phyloP scores from a whole-genome alignment of 2,888 invertebrate genomes.

The Dicyrtoma fusca region DNA sequence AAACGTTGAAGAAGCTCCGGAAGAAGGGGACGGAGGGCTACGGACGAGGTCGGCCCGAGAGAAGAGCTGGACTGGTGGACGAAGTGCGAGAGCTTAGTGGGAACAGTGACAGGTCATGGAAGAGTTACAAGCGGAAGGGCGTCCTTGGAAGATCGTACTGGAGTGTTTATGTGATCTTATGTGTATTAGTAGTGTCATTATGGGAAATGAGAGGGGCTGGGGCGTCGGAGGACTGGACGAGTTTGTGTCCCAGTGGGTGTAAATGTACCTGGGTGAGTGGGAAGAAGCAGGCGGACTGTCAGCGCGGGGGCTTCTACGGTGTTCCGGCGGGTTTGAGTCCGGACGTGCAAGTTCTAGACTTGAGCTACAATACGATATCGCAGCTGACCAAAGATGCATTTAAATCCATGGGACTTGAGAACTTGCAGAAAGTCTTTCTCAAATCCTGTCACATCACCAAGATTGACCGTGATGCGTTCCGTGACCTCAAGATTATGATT shows the following conservation, averaged over 20 bases:
- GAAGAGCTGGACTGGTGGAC: not conserved
- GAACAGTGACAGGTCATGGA: conserved; percentile 4
- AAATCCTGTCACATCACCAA: conserved; percentile 60
- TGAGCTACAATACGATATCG: conserved; percentile 78
- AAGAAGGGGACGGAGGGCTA: not conserved
- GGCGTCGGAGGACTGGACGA: conserved; percentile 45
- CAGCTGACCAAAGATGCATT: conserved; percentile 78
- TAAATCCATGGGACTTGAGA: conserved; percentile 75
- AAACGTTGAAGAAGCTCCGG: not conserved
- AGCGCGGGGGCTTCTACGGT: conserved; percentile 76
- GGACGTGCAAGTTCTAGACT: conserved; percentile 82
- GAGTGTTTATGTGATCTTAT: conserved; percentile 11
- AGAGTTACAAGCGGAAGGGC: conserved; percentile 17
- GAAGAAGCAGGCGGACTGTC: conserved; percentile 85
- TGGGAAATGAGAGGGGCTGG: not conserved
- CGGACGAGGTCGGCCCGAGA: no score
- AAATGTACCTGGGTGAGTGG: conserved; percentile 87
- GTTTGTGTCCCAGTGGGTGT: conserved; percentile 78
- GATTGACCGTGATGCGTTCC: conserved; percentile 44
- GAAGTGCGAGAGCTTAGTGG: conserved; percentile 23
- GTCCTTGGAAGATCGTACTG: not conserved
- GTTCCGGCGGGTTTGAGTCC: conserved; percentile 75
- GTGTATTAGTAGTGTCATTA: conserved; percentile 9
- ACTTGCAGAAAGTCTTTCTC: conserved; percentile 81
- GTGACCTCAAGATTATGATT: conserved; percentile 45